These are phyloP conservation scores for Phycodurus eques DNA, from an alignment of 2,113 vertebrate species.

Conservation along the genomic window DNA sequence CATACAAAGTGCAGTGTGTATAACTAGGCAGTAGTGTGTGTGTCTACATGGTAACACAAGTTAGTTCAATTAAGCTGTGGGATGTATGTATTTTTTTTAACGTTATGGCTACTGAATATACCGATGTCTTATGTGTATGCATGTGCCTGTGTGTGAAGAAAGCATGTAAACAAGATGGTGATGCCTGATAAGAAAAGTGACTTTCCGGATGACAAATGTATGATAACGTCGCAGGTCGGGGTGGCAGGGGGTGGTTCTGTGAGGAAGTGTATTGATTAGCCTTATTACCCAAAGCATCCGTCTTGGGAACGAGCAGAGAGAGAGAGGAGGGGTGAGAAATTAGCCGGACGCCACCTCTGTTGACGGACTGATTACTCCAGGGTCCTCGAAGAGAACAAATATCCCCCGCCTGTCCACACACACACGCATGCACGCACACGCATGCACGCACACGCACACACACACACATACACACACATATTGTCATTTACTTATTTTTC, in stretches of 20 bases:
- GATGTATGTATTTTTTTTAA: constrained; percentile 1
- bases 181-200: constrained; percentile 68
- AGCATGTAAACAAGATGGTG: constrained; percentile 71
- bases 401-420: constrained; percentile 42
- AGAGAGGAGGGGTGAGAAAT: constrained; percentile 65
- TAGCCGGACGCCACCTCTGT: constrained; percentile 65
- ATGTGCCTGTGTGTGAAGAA: background rate
- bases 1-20: constrained; percentile 10
- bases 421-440: constrained; percentile 23
- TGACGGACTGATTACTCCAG: constrained; percentile 75
- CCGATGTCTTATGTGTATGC: background rate
- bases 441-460: constrained; percentile 23
- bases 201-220: constrained; percentile 69
- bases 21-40: constrained; percentile 11
- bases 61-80: background rate
- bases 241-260: constrained; percentile 20
- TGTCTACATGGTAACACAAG: background rate
- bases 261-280: constrained; percentile 78
- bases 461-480: background rate
- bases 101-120: background rate
- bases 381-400: constrained; percentile 70
- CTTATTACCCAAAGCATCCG: constrained; percentile 78
- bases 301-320: constrained; percentile 62
- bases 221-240: constrained; percentile 57
- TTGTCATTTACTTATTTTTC: background rate